Evolutionary conservation across 1,140 invertebrate genomes (phyloP).

Genomic region (Drosophila nigrodunni): DNA sequence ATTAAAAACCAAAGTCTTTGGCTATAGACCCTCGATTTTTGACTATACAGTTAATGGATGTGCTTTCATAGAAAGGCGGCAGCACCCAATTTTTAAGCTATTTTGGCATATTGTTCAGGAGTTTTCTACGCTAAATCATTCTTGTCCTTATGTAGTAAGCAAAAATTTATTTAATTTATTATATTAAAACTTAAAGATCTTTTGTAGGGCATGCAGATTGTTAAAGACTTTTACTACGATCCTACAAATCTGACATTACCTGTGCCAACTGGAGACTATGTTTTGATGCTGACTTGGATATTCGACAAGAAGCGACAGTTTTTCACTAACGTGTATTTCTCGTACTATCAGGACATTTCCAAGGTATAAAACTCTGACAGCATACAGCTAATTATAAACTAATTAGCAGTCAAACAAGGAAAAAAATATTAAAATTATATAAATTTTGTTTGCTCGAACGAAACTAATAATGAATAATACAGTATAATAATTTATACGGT

Average conservation of each 20-base stretch:
- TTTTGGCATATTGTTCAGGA: constrained; percentile 13
- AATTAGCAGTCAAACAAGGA: neutral
- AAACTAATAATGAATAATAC: neutral
- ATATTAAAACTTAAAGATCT: neutral
- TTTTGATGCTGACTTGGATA: neutral
- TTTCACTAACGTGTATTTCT: constrained; percentile 1
- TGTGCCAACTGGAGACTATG: constrained; percentile 36
- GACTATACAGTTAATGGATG: constrained; percentile 26
- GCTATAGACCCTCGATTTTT: constrained; percentile 25
- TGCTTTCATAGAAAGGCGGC: constrained; percentile 13
- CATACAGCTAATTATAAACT: neutral
- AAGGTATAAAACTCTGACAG: neutral
- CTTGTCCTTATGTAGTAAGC: constrained; percentile 39
- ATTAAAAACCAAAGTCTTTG: constrained; percentile 14
- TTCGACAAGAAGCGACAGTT: constrained; percentile 11
- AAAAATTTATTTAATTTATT: neutral
- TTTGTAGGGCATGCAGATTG: constrained; percentile 6
- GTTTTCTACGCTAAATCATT: constrained; percentile 29
- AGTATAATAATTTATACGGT: neutral
- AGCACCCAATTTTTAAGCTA: constrained; percentile 13
- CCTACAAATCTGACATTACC: constrained; percentile 4
- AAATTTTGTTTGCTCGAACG: neutral
- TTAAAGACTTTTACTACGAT: constrained; percentile 23
- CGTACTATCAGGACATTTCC: constrained; percentile 15
- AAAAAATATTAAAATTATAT: constrained; percentile 1